These are phyloP conservation scores for Pachypeltis micranthus DNA, from an alignment of 1,140 invertebrate species.

Conservation along the genomic window DNA sequence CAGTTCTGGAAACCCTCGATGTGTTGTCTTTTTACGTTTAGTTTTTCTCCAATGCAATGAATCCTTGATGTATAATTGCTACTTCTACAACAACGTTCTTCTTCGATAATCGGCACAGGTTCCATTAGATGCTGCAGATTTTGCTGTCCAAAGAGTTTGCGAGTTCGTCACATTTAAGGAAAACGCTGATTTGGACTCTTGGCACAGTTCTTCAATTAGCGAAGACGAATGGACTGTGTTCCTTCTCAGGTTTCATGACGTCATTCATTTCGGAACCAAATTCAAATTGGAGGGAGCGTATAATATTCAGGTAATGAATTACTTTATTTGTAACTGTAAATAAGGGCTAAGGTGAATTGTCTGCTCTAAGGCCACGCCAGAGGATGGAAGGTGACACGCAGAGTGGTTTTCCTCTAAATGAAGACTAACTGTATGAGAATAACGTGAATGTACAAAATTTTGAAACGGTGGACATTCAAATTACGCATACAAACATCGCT, in stretches of 20 bases:
- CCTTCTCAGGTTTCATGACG: conserved; percentile 57
- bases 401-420: no score
- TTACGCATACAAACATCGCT: no score
- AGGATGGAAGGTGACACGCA: conserved; percentile 29
- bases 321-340: not conserved
- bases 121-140: conserved; percentile 59
- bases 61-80: no score
- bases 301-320: conserved; percentile 27
- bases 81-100: no score
- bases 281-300: conserved; percentile 36
- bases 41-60: no score
- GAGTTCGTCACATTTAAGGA: conserved; percentile 61
- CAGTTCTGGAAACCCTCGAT: no score
- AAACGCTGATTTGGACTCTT: conserved; percentile 76
- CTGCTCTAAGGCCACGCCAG: conserved; percentile 37
- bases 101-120: no score
- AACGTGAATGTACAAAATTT: no score
- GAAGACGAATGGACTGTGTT: conserved; percentile 79
- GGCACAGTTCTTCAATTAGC: conserved; percentile 52
- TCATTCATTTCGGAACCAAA: conserved; percentile 49
- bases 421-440: no score
- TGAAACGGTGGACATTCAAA: no score
- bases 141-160: conserved; percentile 60
- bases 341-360: no score
- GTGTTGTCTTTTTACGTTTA: no score